Conservation (phyloP, 2,888 invertebrate species). For the Lydus trimaculatus region DNA sequence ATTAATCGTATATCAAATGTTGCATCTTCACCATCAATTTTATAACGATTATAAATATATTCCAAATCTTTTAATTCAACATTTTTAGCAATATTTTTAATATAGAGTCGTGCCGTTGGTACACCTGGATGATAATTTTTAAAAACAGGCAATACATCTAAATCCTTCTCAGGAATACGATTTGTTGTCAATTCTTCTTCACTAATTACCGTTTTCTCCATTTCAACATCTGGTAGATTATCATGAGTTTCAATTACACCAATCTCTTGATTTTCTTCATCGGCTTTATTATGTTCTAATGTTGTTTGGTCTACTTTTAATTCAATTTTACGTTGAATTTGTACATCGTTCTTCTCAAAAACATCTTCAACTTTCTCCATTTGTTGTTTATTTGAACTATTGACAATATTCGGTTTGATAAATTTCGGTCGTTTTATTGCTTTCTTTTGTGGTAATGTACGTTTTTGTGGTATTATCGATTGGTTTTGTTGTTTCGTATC, state of each 20-base stretch:
- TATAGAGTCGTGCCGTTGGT: constrained; percentile 84
- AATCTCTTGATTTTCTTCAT: constrained; percentile 36
- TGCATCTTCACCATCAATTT: constrained; percentile 56
- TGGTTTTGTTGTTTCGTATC: constrained; percentile 48
- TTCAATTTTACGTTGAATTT: constrained; percentile 62
- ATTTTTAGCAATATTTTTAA: constrained; percentile 88
- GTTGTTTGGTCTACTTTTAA: constrained; percentile 60
- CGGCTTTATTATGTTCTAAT: constrained; percentile 42
- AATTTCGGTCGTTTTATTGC: constrained; percentile 67
- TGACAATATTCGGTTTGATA: constrained; percentile 55
- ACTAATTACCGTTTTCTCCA: constrained; percentile 63
- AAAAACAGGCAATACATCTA: constrained; percentile 78
- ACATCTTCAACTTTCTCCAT: constrained; percentile 63
- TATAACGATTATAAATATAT: constrained; percentile 77
- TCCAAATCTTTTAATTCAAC: constrained; percentile 78
- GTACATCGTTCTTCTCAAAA: constrained; percentile 63
- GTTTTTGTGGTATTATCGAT: constrained; percentile 62
- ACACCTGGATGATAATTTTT: constrained; percentile 86
- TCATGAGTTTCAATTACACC: constrained; percentile 18
- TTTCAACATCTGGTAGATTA: constrained; percentile 23
- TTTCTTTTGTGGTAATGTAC: constrained; percentile 59
- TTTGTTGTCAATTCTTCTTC: constrained; percentile 72
- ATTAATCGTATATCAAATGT: constrained; percentile 78
- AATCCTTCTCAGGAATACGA: constrained; percentile 74
- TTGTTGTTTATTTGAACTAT: constrained; percentile 46